Evolutionary conservation across 2,113 vertebrate species (phyloP).

Genomic region (Dolichallabes microphthalmus): DNA sequence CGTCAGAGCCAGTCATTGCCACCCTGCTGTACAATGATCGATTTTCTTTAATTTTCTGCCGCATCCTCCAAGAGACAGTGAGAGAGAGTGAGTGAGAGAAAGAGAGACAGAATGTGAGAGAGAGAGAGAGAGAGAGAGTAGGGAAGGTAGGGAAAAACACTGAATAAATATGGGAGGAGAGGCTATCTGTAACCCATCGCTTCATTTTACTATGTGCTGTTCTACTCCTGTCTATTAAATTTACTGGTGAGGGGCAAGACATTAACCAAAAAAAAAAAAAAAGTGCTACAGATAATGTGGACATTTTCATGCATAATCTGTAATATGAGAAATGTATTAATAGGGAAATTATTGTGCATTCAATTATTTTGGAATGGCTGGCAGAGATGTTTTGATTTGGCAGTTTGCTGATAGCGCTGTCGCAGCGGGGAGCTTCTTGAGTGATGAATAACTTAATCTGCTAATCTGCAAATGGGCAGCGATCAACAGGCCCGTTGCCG

Average conservation of each 20-base stretch:
- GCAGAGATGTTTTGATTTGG: conserved; percentile 97
- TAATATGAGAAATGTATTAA: conserved; percentile 97
- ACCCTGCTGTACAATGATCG: conserved; percentile 84
- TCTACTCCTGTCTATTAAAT: conserved; percentile 83
- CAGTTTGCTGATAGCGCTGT: conserved; percentile 80
- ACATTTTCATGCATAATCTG: conserved; percentile 89
- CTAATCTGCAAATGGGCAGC: conserved; percentile 94
- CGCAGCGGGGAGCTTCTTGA: conserved; percentile 86
- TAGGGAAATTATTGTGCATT: conserved; percentile 97
- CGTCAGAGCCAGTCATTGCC: conserved; percentile 77
- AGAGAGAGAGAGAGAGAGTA: conserved; percentile 45
- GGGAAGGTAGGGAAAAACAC: conserved; percentile 38
- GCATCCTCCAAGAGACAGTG: conserved; percentile 69
- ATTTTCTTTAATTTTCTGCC: conserved; percentile 87
- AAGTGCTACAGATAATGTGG: conserved; percentile 90
- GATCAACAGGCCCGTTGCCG: conserved; percentile 76
- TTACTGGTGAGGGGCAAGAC: conserved; percentile 83
- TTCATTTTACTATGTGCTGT: conserved; percentile 79
- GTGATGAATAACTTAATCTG: conserved; percentile 98
- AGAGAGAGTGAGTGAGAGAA: conserved; percentile 53
- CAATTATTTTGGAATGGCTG: conserved; percentile 95
- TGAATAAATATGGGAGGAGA: conserved; percentile 63
- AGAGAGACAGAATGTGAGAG: conserved; percentile 51
- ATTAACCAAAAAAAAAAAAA: conserved; percentile 70
- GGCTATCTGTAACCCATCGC: conserved; percentile 79